These are phyloP conservation scores for Stichopus chloronotus DNA, from an alignment of 35 echinoderm and acorn worm genomes.

Conservation along the genomic window DNA sequence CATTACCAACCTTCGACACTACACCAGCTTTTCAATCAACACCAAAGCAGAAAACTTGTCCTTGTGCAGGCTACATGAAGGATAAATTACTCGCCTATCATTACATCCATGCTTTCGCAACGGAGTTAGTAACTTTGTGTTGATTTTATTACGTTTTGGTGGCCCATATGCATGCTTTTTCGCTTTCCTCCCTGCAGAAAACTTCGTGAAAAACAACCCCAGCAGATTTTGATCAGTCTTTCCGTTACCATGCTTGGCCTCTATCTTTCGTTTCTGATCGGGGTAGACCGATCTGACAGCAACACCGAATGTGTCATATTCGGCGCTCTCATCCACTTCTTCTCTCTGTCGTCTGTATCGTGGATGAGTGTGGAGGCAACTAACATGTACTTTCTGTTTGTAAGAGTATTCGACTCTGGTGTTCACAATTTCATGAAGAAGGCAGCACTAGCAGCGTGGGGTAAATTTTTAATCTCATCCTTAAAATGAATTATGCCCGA, in stretches of 20 bases:
- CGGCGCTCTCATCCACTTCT: constrained; percentile 48
- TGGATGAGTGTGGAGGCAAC: constrained; percentile 54
- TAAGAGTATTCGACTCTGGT: constrained; percentile 44
- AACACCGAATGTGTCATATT: constrained; percentile 4
- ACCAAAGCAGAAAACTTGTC: no score
- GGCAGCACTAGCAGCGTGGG: constrained; percentile 30
- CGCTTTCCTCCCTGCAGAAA: constrained; percentile 14
- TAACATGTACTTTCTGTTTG: constrained; percentile 52
- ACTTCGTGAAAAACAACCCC: neutral
- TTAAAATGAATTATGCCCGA: neutral
- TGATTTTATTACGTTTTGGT: no score
- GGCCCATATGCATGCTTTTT: no score
- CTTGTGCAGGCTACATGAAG: neutral
- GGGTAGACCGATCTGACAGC: neutral
- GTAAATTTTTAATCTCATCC: neutral
- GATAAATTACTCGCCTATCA: neutral
- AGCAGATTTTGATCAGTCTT: constrained; percentile 42
- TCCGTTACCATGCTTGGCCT: constrained; percentile 33
- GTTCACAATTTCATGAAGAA: constrained; percentile 26
- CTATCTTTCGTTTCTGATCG: constrained; percentile 36
- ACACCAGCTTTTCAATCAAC: no score
- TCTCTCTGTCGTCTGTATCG: constrained; percentile 8
- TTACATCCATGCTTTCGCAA: no score
- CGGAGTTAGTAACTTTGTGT: no score
- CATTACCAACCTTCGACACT: no score